Conservation (phyloP, 2,888 invertebrate species). For the Netelia fuscicornis region DNA sequence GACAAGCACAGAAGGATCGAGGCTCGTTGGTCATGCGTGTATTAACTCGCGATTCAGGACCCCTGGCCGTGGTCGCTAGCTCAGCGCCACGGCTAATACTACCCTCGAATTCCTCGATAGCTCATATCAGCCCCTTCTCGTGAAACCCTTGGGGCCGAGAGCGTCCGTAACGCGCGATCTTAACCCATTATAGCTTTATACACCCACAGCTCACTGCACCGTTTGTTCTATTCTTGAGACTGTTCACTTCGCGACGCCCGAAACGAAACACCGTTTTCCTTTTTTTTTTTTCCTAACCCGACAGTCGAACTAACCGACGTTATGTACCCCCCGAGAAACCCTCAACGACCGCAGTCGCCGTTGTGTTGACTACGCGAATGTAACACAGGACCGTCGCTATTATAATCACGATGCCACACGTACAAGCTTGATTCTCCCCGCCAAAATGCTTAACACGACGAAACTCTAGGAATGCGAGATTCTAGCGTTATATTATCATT, state of each 20-base stretch:
- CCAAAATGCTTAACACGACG: neutral
- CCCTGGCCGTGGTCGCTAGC: constrained; percentile 14
- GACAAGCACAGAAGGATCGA: neutral
- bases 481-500: neutral
- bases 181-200: constrained; percentile 49
- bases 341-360: constrained; percentile 69
- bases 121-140: constrained; percentile 48
- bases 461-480: neutral
- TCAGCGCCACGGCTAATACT: constrained; percentile 37
- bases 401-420: constrained; percentile 6
- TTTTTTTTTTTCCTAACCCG: constrained; percentile 53
- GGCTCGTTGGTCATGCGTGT: neutral
- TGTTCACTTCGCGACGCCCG: constrained; percentile 33
- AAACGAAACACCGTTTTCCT: constrained; percentile 28
- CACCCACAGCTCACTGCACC: constrained; percentile 5
- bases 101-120: constrained; percentile 62
- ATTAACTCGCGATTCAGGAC: neutral
- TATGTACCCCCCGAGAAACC: constrained; percentile 59
- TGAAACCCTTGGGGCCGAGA: constrained; percentile 35
- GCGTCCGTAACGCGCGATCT: constrained; percentile 30
- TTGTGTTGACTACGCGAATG: constrained; percentile 78
- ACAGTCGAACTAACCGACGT: constrained; percentile 43
- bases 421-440: constrained; percentile 34
- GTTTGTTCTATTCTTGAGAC: constrained; percentile 12
- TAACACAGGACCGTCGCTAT: constrained; percentile 69